phyloP scores from a whole-genome alignment of 2,888 invertebrate species.

The Thymelicus sylvestris region DNA sequence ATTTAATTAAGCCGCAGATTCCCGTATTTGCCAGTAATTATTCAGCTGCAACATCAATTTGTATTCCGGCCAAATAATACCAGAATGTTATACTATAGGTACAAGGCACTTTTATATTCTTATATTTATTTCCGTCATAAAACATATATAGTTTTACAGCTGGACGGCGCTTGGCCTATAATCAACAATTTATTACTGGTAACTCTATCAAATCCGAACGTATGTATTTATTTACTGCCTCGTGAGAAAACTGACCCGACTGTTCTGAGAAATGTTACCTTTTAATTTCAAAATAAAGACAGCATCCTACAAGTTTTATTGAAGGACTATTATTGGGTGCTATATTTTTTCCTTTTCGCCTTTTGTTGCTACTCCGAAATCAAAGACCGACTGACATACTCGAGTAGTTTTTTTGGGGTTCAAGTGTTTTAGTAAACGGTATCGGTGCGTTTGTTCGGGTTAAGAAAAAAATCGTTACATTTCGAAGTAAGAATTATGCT shows the following conservation, averaged over 20 bases:
- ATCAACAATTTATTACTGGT: slow-evolving; percentile 78
- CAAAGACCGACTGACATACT: slow-evolving; percentile 44
- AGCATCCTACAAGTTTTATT: slow-evolving; percentile 76
- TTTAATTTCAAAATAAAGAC: slow-evolving; percentile 79
- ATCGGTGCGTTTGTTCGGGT: slow-evolving; percentile 49
- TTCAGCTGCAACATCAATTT: slow-evolving; percentile 2
- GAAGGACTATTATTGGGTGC: slow-evolving; percentile 65
- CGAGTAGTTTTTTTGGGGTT: slow-evolving; percentile 53
- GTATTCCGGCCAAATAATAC: neutral
- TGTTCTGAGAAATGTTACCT: slow-evolving; percentile 74
- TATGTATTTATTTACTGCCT: slow-evolving; percentile 56
- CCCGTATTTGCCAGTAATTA: slow-evolving; percentile 6
- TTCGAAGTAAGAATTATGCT: slow-evolving; percentile 47
- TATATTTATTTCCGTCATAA: slow-evolving; percentile 70
- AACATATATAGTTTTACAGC: slow-evolving; percentile 73
- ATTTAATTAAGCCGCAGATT: neutral
- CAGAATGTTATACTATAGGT: neutral
- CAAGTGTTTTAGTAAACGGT: slow-evolving; percentile 58
- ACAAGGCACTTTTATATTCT: slow-evolving; percentile 33
- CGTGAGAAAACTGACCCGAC: slow-evolving; percentile 71
- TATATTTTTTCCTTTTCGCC: slow-evolving; percentile 54
- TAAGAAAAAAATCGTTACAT: slow-evolving; percentile 46
- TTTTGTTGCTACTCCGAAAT: slow-evolving; percentile 61
- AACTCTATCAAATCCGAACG: slow-evolving; percentile 72
- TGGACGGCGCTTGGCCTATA: slow-evolving; percentile 73